These are phyloP conservation scores for Antrozous pallidus DNA, from an alignment of 2,797 vertebrate genomes.

Conservation along the genomic window DNA sequence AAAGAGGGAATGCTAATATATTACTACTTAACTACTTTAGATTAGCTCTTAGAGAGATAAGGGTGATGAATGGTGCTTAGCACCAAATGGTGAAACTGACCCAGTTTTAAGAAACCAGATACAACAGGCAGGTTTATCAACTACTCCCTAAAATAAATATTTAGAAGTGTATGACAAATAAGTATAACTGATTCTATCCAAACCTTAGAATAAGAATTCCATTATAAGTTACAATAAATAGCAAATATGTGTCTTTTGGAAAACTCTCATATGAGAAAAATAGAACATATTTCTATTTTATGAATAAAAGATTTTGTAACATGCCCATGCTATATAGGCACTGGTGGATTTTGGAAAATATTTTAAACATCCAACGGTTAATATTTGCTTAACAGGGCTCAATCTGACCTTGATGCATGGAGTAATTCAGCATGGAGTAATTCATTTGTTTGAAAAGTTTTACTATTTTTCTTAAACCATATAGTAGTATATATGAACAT, in stretches of 20 bases:
- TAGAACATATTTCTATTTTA: background rate
- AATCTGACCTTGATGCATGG: background rate
- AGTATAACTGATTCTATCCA: constrained; percentile 35
- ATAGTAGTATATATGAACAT: background rate
- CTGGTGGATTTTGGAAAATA: background rate
- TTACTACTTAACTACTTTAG: constrained; percentile 43
- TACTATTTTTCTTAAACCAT: background rate
- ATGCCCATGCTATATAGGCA: background rate
- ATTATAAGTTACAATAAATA: constrained; percentile 25
- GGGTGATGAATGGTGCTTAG: constrained; percentile 57
- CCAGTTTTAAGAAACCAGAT: constrained; percentile 48
- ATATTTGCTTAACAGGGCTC: constrained; percentile 3
- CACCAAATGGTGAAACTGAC: constrained; percentile 58
- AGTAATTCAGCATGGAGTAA: background rate
- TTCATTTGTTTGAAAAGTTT: constrained; percentile 26
- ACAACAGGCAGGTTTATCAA: constrained; percentile 59
- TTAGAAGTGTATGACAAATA: constrained; percentile 48
- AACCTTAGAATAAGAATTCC: constrained; percentile 37
- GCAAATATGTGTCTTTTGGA: constrained; percentile 40
- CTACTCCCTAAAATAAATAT: constrained; percentile 65
- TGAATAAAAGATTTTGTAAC: constrained; percentile 34
- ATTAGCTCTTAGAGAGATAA: constrained; percentile 60
- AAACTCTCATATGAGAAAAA: constrained; percentile 5
- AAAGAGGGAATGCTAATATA: constrained; percentile 43
- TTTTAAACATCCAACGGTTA: background rate